Evolutionary conservation across 2,888 invertebrate genomes (phyloP).

Genomic region (Flabesymbios commensalis): DNA sequence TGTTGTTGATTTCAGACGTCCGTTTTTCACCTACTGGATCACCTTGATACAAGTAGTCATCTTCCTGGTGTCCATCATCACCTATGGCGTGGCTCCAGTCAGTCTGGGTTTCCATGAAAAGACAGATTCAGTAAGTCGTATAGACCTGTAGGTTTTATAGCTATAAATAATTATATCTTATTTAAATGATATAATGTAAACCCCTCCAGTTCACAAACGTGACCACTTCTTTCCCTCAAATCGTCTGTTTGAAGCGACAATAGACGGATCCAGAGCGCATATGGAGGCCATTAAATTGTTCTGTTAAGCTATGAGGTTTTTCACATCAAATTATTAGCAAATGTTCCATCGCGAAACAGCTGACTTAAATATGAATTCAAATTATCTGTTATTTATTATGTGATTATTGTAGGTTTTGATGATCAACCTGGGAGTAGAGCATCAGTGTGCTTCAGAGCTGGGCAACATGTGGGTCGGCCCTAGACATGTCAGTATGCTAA

Average conservation of each 20-base stretch:
- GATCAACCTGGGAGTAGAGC: constrained; percentile 85
- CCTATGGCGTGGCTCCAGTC: constrained; percentile 94
- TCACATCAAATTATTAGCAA: neutral
- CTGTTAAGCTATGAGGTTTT: neutral
- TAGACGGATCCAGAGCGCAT: too few species aligned
- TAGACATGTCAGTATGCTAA: constrained; percentile 43
- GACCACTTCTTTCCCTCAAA: neutral
- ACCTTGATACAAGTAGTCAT: constrained; percentile 94
- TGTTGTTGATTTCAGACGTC: constrained; percentile 64
- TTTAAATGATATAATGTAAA: neutral
- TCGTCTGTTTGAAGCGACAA: too few species aligned
- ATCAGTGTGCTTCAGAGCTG: constrained; percentile 44
- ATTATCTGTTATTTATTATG: neutral
- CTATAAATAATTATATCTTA: neutral
- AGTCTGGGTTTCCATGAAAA: constrained; percentile 80
- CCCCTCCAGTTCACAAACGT: neutral
- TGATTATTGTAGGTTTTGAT: constrained; percentile 69
- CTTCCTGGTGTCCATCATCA: constrained; percentile 82
- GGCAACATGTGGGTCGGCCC: constrained; percentile 96
- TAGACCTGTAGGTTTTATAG: neutral
- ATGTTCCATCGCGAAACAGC: too few species aligned
- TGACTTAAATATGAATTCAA: neutral
- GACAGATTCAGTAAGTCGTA: constrained; percentile 55
- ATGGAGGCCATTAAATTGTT: neutral
- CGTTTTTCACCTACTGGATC: constrained; percentile 99